phyloP scores from a whole-genome alignment of 2,888 invertebrate genomes.

The Coenonympha arcania region DNA sequence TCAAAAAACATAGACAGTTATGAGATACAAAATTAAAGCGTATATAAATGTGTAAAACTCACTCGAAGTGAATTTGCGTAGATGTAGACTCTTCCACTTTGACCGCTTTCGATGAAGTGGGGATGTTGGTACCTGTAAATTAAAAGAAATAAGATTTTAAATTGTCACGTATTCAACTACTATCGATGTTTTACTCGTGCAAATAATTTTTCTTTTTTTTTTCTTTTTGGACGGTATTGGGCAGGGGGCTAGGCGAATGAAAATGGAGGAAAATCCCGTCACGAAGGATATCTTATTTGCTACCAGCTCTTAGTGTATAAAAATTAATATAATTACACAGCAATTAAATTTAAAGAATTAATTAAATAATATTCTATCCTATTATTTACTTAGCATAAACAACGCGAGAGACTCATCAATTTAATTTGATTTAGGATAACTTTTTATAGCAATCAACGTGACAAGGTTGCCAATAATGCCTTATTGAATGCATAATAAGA shows the following conservation, averaged over 20 bases:
- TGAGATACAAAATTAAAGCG: no score
- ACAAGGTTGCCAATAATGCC: slow-evolving; percentile 4
- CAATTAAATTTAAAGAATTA: no score
- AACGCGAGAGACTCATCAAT: neutral
- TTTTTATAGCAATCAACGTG: neutral
- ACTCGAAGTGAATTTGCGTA: slow-evolving; percentile 43
- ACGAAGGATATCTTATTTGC: no score
- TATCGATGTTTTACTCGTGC: no score
- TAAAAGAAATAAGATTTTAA: slow-evolving; percentile 6
- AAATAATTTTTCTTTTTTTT: no score
- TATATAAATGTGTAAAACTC: slow-evolving; percentile 29
- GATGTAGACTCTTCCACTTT: slow-evolving; percentile 34
- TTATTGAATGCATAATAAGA: slow-evolving; percentile 1
- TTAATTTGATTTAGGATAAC: neutral
- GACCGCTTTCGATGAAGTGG: slow-evolving; percentile 40
- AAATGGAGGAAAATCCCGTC: no score
- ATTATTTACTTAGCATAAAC: neutral
- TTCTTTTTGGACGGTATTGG: no score
- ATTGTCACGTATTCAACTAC: no score
- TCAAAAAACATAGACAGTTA: neutral
- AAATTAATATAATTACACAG: no score
- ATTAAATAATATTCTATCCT: no score
- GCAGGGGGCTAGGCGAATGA: no score
- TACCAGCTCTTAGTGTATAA: no score
- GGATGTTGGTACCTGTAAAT: slow-evolving; percentile 38